These are phyloP conservation scores for Urechis unicinctus DNA, from an alignment of 2,888 invertebrate species.

Conservation along the genomic window DNA sequence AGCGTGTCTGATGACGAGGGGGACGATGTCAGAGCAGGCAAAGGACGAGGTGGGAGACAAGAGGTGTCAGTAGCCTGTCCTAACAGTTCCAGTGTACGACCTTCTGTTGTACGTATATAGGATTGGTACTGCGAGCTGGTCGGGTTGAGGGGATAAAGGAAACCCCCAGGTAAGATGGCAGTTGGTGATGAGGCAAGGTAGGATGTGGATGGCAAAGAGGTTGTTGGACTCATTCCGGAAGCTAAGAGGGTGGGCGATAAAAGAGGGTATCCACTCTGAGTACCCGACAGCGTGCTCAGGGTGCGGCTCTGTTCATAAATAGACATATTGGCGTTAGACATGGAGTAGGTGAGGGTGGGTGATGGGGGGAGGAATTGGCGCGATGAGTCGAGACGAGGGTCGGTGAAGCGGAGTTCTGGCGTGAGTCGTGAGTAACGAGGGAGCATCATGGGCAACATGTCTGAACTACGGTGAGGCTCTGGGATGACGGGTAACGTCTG, in stretches of 20 bases:
- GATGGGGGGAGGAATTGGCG: conserved; percentile 19
- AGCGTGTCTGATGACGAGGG: too few species aligned
- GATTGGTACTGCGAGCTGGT: too few species aligned
- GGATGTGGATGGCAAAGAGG: conserved; percentile 28
- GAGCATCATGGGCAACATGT: conserved; percentile 26
- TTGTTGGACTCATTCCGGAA: conserved; percentile 24
- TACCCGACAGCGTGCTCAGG: conserved; percentile 23
- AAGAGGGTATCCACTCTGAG: conserved; percentile 22
- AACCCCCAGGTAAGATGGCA: conserved; percentile 35
- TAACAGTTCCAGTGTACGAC: conserved; percentile 1
- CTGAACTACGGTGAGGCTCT: too few species aligned
- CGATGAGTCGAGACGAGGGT: too few species aligned
- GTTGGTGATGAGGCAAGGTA: conserved; percentile 31
- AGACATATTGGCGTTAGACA: conserved; percentile 31
- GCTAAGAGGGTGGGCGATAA: conserved; percentile 29
- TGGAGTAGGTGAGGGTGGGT: conserved; percentile 20
- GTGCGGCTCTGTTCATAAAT: conserved; percentile 34
- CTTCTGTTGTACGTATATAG: neutral
- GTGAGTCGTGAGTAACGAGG: conserved; percentile 24
- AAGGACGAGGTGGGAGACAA: too few species aligned
- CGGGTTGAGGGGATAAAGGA: conserved; percentile 46
- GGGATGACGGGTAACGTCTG: too few species aligned
- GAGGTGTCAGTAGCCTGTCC: too few species aligned
- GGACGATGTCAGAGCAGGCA: too few species aligned
- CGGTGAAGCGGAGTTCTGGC: conserved; percentile 16